These are phyloP conservation scores for Incurvaria masculella DNA, from an alignment of 2,888 invertebrate species.

Conservation along the genomic window DNA sequence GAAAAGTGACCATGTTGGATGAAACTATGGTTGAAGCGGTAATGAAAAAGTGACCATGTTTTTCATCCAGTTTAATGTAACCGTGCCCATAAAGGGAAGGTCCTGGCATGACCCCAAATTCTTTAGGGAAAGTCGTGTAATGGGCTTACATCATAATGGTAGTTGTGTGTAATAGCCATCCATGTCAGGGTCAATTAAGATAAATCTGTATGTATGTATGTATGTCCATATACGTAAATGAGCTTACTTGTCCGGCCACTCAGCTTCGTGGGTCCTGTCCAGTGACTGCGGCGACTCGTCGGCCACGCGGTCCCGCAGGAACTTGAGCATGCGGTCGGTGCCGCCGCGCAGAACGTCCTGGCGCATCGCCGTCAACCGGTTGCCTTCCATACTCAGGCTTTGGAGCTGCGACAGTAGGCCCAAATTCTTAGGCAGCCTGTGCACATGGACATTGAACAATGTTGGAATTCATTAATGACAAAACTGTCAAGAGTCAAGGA, in stretches of 20 bases:
- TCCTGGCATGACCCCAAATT: too few species aligned
- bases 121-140: too few species aligned
- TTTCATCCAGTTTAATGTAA: too few species aligned
- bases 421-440: slow-evolving; percentile 42
- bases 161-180: too few species aligned
- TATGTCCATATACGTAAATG: too few species aligned
- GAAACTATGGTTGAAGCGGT: too few species aligned
- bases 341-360: slow-evolving; percentile 83
- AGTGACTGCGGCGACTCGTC: slow-evolving; percentile 38
- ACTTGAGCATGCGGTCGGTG: slow-evolving; percentile 77
- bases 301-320: slow-evolving; percentile 62
- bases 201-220: too few species aligned
- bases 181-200: too few species aligned
- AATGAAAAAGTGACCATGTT: too few species aligned
- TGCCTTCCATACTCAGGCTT: slow-evolving; percentile 81
- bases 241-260: slow-evolving; percentile 60
- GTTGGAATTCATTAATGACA: slow-evolving; percentile 57
- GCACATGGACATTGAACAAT: slow-evolving; percentile 32
- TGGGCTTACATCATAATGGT: too few species aligned
- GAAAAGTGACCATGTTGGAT: too few species aligned
- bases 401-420: slow-evolving; percentile 71
- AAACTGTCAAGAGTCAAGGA: neutral
- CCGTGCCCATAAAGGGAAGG: too few species aligned
- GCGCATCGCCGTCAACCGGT: slow-evolving; percentile 76
- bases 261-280: slow-evolving; percentile 27